Evolutionary conservation across 2,797 vertebrate genomes (phyloP), one percentile per base, ranked within the genome.

Genomic region (Eulemur coronatus): DNA sequence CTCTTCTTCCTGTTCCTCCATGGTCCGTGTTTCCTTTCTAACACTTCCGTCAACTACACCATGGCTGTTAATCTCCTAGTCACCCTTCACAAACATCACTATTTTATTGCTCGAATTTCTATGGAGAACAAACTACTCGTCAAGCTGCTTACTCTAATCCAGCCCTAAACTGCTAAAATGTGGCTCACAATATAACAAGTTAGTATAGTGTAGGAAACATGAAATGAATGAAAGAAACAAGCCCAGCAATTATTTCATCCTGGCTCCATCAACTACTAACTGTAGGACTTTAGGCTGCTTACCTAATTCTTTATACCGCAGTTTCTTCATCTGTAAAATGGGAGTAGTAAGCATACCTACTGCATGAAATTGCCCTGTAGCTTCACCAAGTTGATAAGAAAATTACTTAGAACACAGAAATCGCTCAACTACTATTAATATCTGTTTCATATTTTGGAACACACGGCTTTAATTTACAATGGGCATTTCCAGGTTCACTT

Each of bases 261-360:
- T 33, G 1, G 1, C 7, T 91, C 33, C 50, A 46, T 81, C 55
- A 55, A 28, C 15, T n/a, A n/a, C 48, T 30, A 48, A 14, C 63
- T 72, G 2, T 50, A 7, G 35, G 52, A 85, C 12, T 81, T 41
- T 63, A 33, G 12, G 7, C 33, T 86, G n/a, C 2, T 86, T 24
- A 46, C 14, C 67, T 61, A n/a, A 41, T 67, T 90, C 46, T 61
- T 48, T n/a, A 3, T 43, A 20, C 15, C 26, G 84, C 17, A 15
- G 4, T 50, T 80, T 95, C 20, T 35, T 82, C 57, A 88, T 84
- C 82, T 96, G 9, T 79, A 69, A 52, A 84, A 73, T 61, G 30
- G n/a, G 17, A 10, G 4, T 75, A 15, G 55, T 38, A 43, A 84
- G 57, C 18, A 88, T 26, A 79, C 55, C 46, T 38, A 38, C 20